Evolutionary conservation across 1,140 invertebrate species (phyloP).

Genomic region (Anastrepha obliqua): DNA sequence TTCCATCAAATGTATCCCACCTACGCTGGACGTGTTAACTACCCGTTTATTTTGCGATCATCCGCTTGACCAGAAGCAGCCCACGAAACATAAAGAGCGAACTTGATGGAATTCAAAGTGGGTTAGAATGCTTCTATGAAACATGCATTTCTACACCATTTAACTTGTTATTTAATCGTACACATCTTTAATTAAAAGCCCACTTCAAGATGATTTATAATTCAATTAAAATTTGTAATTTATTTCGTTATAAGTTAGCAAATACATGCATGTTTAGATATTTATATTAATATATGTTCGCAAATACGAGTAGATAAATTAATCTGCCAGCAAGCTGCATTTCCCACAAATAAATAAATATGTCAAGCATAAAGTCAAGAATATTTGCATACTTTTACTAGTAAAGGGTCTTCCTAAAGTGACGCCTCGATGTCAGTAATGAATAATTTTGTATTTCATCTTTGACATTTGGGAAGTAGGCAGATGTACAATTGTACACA

Average conservation of each 20-base stretch:
- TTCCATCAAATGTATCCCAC: too few relatives aligned
- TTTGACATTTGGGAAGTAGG: too few relatives aligned
- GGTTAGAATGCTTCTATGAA: neutral
- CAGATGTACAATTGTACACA: too few relatives aligned
- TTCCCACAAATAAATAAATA: neutral
- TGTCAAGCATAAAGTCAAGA: neutral
- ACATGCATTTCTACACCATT: neutral
- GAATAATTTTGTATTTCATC: too few relatives aligned
- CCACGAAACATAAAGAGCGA: too few relatives aligned
- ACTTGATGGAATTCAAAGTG: too few relatives aligned
- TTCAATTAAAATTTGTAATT: slow-evolving; percentile 27
- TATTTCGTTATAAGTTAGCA: neutral
- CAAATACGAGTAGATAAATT: neutral
- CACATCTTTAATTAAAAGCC: slow-evolving; percentile 40
- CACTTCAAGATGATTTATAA: slow-evolving; percentile 17
- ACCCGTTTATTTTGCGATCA: too few relatives aligned
- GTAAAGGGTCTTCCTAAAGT: too few relatives aligned
- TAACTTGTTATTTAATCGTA: neutral
- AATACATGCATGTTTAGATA: neutral
- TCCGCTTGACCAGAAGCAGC: too few relatives aligned
- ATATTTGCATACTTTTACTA: neutral
- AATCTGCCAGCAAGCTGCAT: neutral
- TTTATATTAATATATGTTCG: neutral
- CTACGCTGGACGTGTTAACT: too few relatives aligned
- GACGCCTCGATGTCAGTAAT: too few relatives aligned